A percentile compares a stretch with the other conserved stretches of the same genome.
Evolutionary conservation across 2,113 vertebrate genomes (phyloP).

Genomic region (Tragelaphus scriptus): DNA sequence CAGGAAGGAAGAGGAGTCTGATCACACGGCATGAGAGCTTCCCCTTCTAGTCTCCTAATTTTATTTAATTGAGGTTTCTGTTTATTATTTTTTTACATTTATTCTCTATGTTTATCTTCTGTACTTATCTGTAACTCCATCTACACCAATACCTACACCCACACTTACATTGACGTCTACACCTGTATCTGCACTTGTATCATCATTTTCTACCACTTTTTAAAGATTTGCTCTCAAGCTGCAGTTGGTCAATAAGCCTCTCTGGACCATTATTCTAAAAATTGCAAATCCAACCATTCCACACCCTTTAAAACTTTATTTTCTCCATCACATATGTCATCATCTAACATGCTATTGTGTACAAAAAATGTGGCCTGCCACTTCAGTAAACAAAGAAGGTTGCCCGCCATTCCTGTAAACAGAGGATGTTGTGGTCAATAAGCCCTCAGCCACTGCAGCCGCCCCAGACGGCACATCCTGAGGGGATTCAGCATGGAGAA

Average conservation of each 20-base stretch:
- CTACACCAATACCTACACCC: neutral
- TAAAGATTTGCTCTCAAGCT: neutral
- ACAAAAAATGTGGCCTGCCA: neutral
- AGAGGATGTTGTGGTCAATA: neutral
- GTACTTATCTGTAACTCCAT: neutral
- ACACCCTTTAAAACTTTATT: neutral
- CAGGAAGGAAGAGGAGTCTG: neutral
- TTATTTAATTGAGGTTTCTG: neutral
- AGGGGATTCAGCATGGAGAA: neutral
- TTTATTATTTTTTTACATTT: neutral
- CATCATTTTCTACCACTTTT: neutral
- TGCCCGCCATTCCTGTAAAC: neutral
- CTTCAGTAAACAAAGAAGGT: neutral
- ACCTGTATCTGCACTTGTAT: neutral
- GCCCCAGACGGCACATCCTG: rapidly evolving
- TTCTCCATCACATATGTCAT: neutral
- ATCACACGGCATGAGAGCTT: neutral
- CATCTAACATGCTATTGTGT: neutral
- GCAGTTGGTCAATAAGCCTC: neutral
- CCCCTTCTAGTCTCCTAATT: neutral
- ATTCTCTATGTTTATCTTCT: neutral
- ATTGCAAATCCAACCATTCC: neutral
- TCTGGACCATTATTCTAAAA: neutral
- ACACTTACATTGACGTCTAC: rapidly evolving
- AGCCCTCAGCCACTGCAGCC: neutral